Evolutionary conservation across 1,140 invertebrate genomes (phyloP), one percentile per base, ranked within the genome.

Genomic region (Orchesella cincta): DNA sequence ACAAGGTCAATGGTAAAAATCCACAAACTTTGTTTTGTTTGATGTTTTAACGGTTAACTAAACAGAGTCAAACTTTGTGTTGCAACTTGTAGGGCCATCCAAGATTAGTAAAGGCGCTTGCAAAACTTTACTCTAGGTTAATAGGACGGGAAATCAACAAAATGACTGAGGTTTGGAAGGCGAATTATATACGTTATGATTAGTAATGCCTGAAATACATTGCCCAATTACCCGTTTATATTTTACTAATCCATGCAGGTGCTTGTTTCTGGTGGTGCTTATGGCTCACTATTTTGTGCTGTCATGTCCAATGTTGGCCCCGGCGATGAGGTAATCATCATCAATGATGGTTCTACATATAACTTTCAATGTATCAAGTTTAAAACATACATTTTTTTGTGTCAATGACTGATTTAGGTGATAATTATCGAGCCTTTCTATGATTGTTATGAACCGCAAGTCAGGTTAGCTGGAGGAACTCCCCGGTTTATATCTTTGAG

Each of bases 381-480:
- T 57, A 18, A 23, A 5, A n/a, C 23, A 57, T 3, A 57, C 54
- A 57, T 57, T 18, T 18, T 57, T 46, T 46, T 46, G 39, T 8
- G 23, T 64, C 46, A 51, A 51, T 51, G 18, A 39, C 14, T 73
- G 35, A n/a, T 52, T 28, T 23, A 98, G 85, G 95, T 96, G 79
- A 97, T 98, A 79, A 95, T 99, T 39, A 96, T 99, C 79, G 97
- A 99, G 85, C 98, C 98, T 12, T 99, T 93, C 86, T 99, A 97
- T 85, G 98, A 99, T 85, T 98, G 96, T 84, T 99, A 99, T 85
- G 93, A 93, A 78, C 95, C 96, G 0, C 98, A 99, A 92, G 80
- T 77, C 26, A 89, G 88, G 83, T 90, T 91, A 82, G 94, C 94
- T 51, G 95, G 95, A 1, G 98, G 95, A 18, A 88, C 90, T 29